phyloP scores from a whole-genome alignment of 1,140 invertebrate species.

The Paraescarpia echinospica region DNA sequence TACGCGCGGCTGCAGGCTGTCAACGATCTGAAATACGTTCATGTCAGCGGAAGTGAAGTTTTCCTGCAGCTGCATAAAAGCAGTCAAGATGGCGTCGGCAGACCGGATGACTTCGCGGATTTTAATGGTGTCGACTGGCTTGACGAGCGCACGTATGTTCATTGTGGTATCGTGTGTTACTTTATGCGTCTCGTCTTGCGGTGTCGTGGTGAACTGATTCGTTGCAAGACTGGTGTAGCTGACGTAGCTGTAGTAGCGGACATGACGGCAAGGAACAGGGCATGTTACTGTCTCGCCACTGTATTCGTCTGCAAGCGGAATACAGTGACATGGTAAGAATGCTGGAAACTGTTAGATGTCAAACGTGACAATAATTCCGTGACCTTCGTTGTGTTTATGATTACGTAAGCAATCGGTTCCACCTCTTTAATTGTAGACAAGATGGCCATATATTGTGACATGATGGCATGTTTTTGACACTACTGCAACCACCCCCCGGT shows the following conservation, averaged over 20 bases:
- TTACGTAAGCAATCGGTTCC: too few relatives aligned
- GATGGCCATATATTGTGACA: too few relatives aligned
- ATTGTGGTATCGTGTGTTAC: neutral
- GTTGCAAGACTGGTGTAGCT: neutral
- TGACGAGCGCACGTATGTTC: neutral
- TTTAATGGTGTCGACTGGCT: neutral
- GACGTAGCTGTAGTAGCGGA: neutral
- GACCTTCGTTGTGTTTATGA: too few relatives aligned
- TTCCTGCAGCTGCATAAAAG: neutral
- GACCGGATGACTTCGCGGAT: neutral
- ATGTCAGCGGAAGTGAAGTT: neutral
- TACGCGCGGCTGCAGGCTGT: conserved; percentile 12
- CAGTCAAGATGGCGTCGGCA: neutral
- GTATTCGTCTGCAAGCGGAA: neutral
- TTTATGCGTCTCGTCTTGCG: neutral
- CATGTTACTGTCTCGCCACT: neutral
- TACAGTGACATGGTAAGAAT: neutral
- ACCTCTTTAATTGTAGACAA: too few relatives aligned
- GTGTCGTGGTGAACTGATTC: neutral
- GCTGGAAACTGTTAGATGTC: neutral
- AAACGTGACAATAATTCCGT: neutral
- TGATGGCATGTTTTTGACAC: too few relatives aligned
- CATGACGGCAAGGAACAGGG: neutral
- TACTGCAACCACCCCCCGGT: too few relatives aligned
- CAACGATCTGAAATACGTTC: neutral